Evolutionary conservation across 2,113 vertebrate species (phyloP).

Genomic region (Phyllostomus discolor): DNA sequence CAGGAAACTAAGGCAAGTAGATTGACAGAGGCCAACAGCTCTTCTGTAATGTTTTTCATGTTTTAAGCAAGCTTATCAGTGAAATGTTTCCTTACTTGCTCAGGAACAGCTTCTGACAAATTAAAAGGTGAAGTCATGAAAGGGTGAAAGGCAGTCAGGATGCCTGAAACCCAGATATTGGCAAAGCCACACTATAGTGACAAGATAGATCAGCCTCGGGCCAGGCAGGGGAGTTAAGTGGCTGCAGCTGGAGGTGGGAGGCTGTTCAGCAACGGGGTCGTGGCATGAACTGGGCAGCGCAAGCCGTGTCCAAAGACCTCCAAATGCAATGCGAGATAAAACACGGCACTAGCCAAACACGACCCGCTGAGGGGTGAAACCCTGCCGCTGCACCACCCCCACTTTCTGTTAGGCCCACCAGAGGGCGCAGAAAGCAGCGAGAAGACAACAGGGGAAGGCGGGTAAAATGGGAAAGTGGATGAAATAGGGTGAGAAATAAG

Average conservation of each 20-base stretch:
- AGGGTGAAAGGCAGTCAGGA: neutral
- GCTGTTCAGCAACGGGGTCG: neutral
- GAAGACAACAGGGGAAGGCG: neutral
- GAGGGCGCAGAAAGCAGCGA: neutral
- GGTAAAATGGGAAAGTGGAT: neutral
- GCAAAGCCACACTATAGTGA: neutral
- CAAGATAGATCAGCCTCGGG: neutral
- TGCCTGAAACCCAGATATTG: no score
- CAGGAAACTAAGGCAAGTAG: neutral
- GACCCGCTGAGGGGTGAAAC: neutral
- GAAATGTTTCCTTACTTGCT: neutral
- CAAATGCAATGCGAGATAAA: neutral
- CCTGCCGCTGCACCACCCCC: neutral
- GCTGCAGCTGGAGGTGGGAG: neutral
- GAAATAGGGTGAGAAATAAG: neutral
- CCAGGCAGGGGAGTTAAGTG: neutral
- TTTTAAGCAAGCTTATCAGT: neutral
- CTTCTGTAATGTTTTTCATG: neutral
- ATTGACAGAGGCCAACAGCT: neutral
- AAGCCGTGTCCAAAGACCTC: neutral
- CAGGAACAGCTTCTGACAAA: neutral
- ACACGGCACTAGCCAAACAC: neutral
- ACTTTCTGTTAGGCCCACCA: neutral
- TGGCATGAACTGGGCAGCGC: neutral
- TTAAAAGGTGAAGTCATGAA: neutral